Evolutionary conservation across 2,113 vertebrate species (phyloP).

Genomic region (Pelobates fuscus): DNA sequence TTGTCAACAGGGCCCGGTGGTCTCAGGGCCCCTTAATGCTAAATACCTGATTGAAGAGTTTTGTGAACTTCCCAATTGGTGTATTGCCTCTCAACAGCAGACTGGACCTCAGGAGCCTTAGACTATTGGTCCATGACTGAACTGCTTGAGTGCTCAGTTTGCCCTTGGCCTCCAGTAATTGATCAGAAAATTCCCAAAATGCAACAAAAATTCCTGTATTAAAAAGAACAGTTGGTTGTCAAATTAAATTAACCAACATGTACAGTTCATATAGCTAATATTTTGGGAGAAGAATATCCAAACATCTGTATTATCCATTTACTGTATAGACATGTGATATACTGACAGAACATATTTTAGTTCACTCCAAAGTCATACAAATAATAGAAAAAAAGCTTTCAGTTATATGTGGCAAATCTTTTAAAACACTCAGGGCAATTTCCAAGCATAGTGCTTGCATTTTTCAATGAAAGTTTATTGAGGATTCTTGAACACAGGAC

Average conservation of each 20-base stretch:
- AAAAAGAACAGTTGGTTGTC: neutral
- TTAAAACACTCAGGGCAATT: neutral
- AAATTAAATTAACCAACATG: neutral
- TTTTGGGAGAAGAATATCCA: neutral
- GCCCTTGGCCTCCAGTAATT: no score
- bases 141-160: no score
- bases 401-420: constrained; percentile 1
- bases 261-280: neutral
- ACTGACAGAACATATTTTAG: neutral
- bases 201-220: neutral
- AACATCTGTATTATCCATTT: neutral
- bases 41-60: no score
- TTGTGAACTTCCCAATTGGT: no score
- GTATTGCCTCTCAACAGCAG: no score
- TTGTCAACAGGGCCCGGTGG: no score
- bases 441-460: neutral
- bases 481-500: neutral
- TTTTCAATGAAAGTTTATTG: constrained; percentile 7
- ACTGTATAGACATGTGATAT: neutral
- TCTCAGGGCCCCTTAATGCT: no score
- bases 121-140: no score
- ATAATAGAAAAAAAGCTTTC: neutral
- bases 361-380: neutral
- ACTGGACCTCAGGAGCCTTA: no score
- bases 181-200: neutral